Evolutionary conservation across 2,797 vertebrate species (phyloP).

Genomic region (Spinibarbus caldwelli): DNA sequence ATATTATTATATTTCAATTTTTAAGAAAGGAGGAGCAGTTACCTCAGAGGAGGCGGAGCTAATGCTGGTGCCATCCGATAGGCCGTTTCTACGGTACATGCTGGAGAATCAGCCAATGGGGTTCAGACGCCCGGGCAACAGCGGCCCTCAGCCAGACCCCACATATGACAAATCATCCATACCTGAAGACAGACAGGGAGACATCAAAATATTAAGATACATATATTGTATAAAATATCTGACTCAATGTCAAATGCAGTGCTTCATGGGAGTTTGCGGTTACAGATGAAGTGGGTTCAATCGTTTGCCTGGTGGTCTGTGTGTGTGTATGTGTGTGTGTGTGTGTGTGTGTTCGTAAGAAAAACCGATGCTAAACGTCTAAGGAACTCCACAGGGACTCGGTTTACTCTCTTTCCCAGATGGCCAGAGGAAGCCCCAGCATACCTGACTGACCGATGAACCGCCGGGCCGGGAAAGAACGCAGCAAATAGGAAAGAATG

Average conservation of each 20-base stretch:
- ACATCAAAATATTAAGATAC: background rate
- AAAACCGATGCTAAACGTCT: background rate
- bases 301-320: background rate
- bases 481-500: constrained; percentile 52
- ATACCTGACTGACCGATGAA: constrained; percentile 41
- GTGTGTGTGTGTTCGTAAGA: no score
- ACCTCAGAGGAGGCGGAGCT: constrained; percentile 93
- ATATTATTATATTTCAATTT: background rate
- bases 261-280: background rate
- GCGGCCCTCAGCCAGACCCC: constrained; percentile 77
- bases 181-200: constrained; percentile 67
- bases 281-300: background rate
- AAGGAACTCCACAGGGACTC: background rate
- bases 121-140: constrained; percentile 70
- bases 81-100: constrained; percentile 95
- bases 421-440: constrained; percentile 5
- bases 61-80: constrained; percentile 90
- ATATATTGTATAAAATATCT: background rate
- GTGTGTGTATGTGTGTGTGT: no score
- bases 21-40: constrained; percentile 35
- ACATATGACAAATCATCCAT: constrained; percentile 78
- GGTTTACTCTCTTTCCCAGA: constrained; percentile 19
- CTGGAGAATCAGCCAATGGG: constrained; percentile 75
- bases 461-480: constrained; percentile 4
- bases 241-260: background rate